These are phyloP conservation scores for Lophochroa leadbeateri DNA, from an alignment of 2,113 vertebrate species.

Conservation along the genomic window DNA sequence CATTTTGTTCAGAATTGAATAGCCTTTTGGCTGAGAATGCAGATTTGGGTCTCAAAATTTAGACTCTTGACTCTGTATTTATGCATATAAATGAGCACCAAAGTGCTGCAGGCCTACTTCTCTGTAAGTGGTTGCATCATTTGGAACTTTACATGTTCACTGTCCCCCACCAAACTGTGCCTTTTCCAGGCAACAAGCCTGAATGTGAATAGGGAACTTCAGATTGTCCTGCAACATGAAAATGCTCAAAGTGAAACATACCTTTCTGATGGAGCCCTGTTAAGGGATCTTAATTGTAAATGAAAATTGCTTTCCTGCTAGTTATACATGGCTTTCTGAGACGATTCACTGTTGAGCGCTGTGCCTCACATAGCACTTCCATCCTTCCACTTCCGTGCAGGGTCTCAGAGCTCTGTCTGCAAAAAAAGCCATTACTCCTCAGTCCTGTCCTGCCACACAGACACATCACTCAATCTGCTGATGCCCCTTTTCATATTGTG, in stretches of 20 bases:
- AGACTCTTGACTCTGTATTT: neutral
- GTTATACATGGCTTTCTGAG: neutral
- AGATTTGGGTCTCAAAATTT: neutral
- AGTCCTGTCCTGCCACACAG: neutral
- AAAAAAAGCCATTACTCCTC: neutral
- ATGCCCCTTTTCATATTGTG: rapidly evolving
- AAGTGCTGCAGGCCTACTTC: neutral
- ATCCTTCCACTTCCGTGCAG: neutral
- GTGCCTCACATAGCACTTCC: neutral
- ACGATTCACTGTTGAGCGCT: neutral
- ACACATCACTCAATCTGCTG: neutral
- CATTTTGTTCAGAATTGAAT: neutral
- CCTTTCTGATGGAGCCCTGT: neutral
- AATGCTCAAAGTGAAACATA: neutral
- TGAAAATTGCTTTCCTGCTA: neutral
- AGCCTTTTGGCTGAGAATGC: neutral
- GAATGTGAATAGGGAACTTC: neutral
- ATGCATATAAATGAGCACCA: neutral
- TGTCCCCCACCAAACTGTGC: rapidly evolving
- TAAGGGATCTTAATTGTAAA: neutral
- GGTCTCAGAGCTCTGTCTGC: neutral
- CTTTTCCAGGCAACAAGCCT: neutral
- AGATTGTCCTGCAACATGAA: neutral
- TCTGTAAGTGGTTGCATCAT: neutral
- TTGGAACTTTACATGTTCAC: neutral